These are phyloP conservation scores for Odontomachus brunneus DNA, from an alignment of 1,140 invertebrate genomes.

Conservation along the genomic window DNA sequence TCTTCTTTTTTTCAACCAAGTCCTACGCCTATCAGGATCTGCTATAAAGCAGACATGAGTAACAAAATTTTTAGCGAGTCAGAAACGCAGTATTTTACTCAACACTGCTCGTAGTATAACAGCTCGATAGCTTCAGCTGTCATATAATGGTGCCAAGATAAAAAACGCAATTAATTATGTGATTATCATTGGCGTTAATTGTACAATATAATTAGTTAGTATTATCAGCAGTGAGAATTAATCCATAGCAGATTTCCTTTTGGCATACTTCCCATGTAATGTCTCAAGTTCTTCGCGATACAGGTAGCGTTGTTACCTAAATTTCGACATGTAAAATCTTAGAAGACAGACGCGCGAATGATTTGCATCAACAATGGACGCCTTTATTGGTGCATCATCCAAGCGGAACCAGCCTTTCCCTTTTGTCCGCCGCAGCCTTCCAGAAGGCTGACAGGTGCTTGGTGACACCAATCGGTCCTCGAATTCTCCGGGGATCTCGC, in stretches of 20 bases:
- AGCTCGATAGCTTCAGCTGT: too few species aligned
- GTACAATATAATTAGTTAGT: too few species aligned
- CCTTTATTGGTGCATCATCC: slow-evolving; percentile 25
- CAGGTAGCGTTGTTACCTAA: neutral
- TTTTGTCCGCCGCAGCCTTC: slow-evolving; percentile 26
- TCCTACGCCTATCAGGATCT: too few species aligned
- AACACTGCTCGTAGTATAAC: too few species aligned
- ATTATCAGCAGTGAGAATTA: too few species aligned
- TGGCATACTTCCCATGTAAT: neutral
- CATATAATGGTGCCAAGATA: too few species aligned
- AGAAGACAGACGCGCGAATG: neutral
- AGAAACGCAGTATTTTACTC: neutral
- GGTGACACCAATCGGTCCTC: slow-evolving; percentile 53
- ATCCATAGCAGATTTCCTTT: too few species aligned
- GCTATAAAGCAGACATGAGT: neutral
- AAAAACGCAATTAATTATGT: too few species aligned
- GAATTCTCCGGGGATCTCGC: slow-evolving; percentile 49
- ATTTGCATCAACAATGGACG: neutral
- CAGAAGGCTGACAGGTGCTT: slow-evolving; percentile 35
- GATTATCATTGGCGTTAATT: too few species aligned
- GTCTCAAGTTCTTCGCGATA: neutral
- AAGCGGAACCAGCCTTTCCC: slow-evolving; percentile 39
- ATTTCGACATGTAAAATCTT: neutral
- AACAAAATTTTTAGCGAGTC: neutral
- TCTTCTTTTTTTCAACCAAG: neutral